phyloP scores from a whole-genome alignment of 2,797 vertebrate genomes.

The Liasis olivaceus region DNA sequence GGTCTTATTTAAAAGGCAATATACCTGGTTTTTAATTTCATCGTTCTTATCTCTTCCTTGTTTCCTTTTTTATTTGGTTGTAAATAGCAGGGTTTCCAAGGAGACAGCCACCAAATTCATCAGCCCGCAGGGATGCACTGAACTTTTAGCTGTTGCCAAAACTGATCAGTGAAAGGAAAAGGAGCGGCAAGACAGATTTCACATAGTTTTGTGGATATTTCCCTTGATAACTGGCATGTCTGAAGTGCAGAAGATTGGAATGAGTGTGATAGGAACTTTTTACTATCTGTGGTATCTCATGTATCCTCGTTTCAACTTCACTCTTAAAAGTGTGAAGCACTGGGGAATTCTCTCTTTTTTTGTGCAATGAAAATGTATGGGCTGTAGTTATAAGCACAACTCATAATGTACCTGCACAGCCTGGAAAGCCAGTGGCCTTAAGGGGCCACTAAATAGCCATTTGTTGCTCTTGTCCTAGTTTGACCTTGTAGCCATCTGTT shows the following conservation, averaged over 20 bases:
- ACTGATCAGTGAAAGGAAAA: neutral
- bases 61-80: constrained; percentile 8
- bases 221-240: neutral
- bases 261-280: neutral
- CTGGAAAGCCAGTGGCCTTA: constrained; percentile 10
- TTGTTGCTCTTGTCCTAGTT: neutral
- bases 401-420: constrained; percentile 19
- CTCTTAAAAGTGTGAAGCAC: neutral
- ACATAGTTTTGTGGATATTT: constrained; percentile 1
- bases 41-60: neutral
- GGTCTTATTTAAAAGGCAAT: neutral
- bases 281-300: neutral
- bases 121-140: neutral
- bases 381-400: neutral
- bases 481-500: constrained; percentile 22
- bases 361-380: neutral
- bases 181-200: neutral
- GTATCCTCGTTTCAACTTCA: neutral
- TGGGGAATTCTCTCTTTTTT: neutral
- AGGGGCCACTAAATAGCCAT: neutral
- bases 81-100: neutral
- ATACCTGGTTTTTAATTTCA: neutral
- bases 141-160: constrained; percentile 4
- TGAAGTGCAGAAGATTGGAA: neutral
- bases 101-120: neutral